Base-by-base conservation (phyloP, 2,888 invertebrate genomes). In the Elysia crispata region DNA sequence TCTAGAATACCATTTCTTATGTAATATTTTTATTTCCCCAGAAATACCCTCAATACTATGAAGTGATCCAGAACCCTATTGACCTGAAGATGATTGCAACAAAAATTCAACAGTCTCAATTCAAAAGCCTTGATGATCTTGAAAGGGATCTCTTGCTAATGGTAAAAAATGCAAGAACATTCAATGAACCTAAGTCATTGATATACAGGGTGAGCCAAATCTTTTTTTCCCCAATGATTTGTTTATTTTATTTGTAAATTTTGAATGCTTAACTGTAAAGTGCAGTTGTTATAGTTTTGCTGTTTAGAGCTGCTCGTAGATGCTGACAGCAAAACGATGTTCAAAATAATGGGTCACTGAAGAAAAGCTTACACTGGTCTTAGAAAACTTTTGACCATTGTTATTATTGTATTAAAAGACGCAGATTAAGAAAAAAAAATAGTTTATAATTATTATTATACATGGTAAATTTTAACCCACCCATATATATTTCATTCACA, bases 171-270 rank as follows among this genome's bases (percentile, higher is more conserved):
- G 99, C 99, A 0, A 98, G 98, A 91, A 94, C 95, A 25, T 99
- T 98, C 90, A 99, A 99, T 91, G 98, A 98, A 90, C 97, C 99
- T 0, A 97, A 97, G 1, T 98, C 98, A 20, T 96, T 96, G 91
- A 98, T 99, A 86, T 98, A 98, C 91, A 98, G 97, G 93, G 94
- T 94, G 85, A 66, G 62, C 28, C n/a, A 66, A 25, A 66, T 66
- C 11, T 66, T 15, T 66, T 15, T 13, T 20, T 23, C 23, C 15
- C n/a, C n/a, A n/a, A n/a, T n/a, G n/a, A n/a, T 70, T 70, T 33
- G 20, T 70, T n/a, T 64, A 18, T 64, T 64, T 64, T 64, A 20
- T 8, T 64, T 64, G 64, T 23, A 11, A 11, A 11, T 20, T 20
- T 11, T n/a, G 23, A n/a, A 64, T 64, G 64, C 25, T 64, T 64